phyloP scores from a whole-genome alignment of 2,888 invertebrate species.

The Silvanus unidentatus region DNA sequence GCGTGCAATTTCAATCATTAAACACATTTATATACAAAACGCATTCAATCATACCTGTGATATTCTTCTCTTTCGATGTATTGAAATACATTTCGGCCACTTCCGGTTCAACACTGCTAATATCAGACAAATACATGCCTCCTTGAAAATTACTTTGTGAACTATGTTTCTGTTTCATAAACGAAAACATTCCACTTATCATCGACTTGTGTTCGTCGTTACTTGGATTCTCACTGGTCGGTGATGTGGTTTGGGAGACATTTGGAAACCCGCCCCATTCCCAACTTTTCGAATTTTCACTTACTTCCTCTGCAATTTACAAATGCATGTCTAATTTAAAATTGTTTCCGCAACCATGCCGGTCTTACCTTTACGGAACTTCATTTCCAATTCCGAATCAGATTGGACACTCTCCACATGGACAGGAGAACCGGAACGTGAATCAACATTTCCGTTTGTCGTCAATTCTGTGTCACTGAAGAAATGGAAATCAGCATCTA shows the following conservation, averaged over 20 bases:
- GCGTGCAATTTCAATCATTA: neutral
- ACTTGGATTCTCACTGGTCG: slow-evolving; percentile 27
- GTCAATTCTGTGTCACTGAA: slow-evolving; percentile 90
- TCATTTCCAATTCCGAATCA: slow-evolving; percentile 87
- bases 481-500: slow-evolving; percentile 73
- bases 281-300: slow-evolving; percentile 63
- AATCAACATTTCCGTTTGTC: slow-evolving; percentile 53
- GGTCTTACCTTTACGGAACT: slow-evolving; percentile 48
- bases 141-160: slow-evolving; percentile 48
- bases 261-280: slow-evolving; percentile 84
- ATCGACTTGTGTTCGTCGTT: slow-evolving; percentile 55
- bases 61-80: slow-evolving; percentile 31
- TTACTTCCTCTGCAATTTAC: slow-evolving; percentile 32
- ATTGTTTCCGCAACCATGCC: no score
- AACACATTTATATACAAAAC: neutral
- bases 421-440: slow-evolving; percentile 71
- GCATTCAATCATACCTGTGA: slow-evolving; percentile 23
- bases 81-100: slow-evolving; percentile 83
- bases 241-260: slow-evolving; percentile 33
- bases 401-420: slow-evolving; percentile 60
- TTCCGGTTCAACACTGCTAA: slow-evolving; percentile 89
- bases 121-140: slow-evolving; percentile 87
- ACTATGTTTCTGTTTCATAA: slow-evolving; percentile 68
- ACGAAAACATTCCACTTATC: slow-evolving; percentile 87
- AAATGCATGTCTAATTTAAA: no score